Conservation (phyloP, 2,113 vertebrate species). For the Ursus arctos region DNA sequence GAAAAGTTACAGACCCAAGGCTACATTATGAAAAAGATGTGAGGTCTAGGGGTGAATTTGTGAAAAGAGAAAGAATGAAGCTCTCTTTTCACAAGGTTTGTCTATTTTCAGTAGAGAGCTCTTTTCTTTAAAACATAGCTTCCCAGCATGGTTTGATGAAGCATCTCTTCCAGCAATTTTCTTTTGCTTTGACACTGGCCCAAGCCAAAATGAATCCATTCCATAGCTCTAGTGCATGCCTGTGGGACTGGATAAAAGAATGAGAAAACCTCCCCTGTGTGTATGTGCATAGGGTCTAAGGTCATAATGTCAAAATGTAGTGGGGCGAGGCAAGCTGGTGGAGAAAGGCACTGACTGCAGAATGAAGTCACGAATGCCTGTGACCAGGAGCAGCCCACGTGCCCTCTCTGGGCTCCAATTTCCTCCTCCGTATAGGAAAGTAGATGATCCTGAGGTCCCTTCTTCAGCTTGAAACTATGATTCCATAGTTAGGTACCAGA, state of each 20-base stretch:
- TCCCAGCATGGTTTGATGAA: not conserved
- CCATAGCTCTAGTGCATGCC: not conserved
- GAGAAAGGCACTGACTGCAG: not conserved
- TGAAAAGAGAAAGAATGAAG: not conserved
- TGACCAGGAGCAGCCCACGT: not conserved
- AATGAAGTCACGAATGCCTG: not conserved
- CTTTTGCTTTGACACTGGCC: not conserved
- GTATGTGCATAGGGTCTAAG: no score
- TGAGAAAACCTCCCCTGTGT: not conserved
- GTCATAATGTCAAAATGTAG: not conserved
- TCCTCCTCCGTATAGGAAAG: not conserved
- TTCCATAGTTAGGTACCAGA: not conserved
- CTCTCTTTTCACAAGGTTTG: not conserved
- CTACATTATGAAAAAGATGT: not conserved
- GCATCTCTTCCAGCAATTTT: not conserved
- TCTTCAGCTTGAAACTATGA: not conserved
- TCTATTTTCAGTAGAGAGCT: not conserved
- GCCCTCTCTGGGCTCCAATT: not conserved
- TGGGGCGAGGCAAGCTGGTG: not conserved
- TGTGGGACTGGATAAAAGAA: not conserved
- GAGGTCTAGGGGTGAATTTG: not conserved
- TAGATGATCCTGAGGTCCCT: not conserved
- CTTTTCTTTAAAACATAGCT: slow-evolving; percentile 2
- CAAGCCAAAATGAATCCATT: not conserved
- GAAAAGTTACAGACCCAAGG: not conserved